Percentiles rank a stretch among this genome's conserved stretches.
Conservation (phyloP, 2,797 vertebrate species). For the Bryconaethiops microstoma region DNA sequence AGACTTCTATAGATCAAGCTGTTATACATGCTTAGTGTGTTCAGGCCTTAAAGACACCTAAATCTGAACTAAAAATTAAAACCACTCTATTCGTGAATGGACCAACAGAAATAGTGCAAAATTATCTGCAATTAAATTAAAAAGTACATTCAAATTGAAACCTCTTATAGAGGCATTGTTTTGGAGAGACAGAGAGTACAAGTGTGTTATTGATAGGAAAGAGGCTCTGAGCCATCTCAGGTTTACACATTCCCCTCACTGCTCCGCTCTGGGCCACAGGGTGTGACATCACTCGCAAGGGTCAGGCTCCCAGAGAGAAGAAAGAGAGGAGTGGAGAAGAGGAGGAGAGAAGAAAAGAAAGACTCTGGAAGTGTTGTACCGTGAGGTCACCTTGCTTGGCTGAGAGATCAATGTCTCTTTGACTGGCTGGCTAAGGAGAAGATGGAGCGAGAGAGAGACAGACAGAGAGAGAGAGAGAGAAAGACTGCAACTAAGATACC, state of each 20-base stretch:
- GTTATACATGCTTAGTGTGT: conserved; percentile 8
- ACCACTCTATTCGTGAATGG: background rate
- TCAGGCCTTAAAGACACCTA: background rate
- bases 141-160: background rate
- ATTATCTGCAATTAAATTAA: background rate
- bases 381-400: conserved; percentile 80
- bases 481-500: conserved; percentile 50
- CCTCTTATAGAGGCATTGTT: background rate
- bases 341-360: conserved; percentile 50
- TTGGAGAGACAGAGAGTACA: conserved; percentile 18
- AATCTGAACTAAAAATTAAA: background rate
- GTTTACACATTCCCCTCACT: conserved; percentile 50
- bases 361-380: conserved; percentile 69
- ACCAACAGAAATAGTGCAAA: background rate
- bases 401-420: conserved; percentile 82
- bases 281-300: conserved; percentile 69
- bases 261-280: conserved; percentile 51
- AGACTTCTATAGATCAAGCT: background rate
- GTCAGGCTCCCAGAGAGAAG: conserved; percentile 69
- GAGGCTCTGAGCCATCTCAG: conserved; percentile 35
- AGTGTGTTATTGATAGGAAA: conserved; percentile 41
- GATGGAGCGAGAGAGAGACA: conserved; percentile 43
- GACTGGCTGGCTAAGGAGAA: conserved; percentile 67
- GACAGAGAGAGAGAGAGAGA: conserved; percentile 8
- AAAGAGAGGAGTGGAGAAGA: conserved; percentile 48